phyloP scores from a whole-genome alignment of 1,140 invertebrate genomes.

The Orussus abietinus region DNA sequence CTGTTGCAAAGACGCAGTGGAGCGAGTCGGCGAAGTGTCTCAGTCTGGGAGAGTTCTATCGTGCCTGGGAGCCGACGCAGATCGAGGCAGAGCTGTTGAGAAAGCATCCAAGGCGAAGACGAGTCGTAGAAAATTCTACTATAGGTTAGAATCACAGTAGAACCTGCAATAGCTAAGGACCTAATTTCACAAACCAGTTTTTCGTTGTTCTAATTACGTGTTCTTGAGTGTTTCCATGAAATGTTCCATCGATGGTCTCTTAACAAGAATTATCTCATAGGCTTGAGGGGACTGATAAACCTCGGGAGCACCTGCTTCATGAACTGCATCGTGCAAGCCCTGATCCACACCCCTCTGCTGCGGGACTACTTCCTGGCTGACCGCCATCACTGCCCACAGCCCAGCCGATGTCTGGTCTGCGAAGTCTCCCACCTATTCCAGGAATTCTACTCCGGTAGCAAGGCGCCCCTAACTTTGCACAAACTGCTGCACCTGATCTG shows the following conservation, averaged over 20 bases:
- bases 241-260: no score
- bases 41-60: slow-evolving; percentile 67
- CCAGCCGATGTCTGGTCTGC: slow-evolving; percentile 82
- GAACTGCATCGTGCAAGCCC: slow-evolving; percentile 95
- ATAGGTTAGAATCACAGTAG: no score
- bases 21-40: slow-evolving; percentile 58
- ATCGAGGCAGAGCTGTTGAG: slow-evolving; percentile 68
- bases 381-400: slow-evolving; percentile 76
- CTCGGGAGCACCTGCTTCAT: slow-evolving; percentile 98
- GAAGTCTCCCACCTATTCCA: slow-evolving; percentile 84
- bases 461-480: slow-evolving; percentile 82
- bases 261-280: no score
- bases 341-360: slow-evolving; percentile 92
- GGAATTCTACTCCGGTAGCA: slow-evolving; percentile 91
- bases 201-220: no score
- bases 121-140: slow-evolving; percentile 77
- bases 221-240: no score
- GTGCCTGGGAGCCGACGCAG: slow-evolving; percentile 75
- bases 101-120: slow-evolving; percentile 70
- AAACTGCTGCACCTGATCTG: slow-evolving; percentile 90
- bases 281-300: slow-evolving; percentile 89
- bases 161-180: no score
- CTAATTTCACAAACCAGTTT: no score
- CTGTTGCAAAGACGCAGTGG: slow-evolving; percentile 63
- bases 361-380: slow-evolving; percentile 95